Evolutionary conservation across 2,888 invertebrate species (phyloP).

Genomic region (Tipula helvola): DNA sequence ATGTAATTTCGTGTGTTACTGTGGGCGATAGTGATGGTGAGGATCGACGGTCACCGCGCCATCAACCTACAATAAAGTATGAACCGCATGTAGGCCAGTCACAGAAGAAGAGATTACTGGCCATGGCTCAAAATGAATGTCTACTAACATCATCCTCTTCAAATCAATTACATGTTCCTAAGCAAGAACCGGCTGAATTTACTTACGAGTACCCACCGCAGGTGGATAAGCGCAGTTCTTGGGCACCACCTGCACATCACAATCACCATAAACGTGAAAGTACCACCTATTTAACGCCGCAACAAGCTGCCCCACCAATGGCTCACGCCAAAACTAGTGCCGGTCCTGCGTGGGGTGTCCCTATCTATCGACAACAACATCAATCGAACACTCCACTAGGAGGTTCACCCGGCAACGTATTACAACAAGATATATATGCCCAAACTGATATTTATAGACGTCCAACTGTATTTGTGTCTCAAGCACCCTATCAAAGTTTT

Average conservation of each 20-base stretch:
- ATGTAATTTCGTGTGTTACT: slow-evolving; percentile 66
- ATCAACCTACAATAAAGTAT: slow-evolving; percentile 30
- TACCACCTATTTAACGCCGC: slow-evolving; percentile 23
- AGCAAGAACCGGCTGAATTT: slow-evolving; percentile 35
- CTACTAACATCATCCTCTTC: slow-evolving; percentile 41
- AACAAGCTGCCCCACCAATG: slow-evolving; percentile 30
- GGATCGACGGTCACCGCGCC: slow-evolving; percentile 39
- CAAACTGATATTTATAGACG: slow-evolving; percentile 49
- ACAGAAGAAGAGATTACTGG: slow-evolving; percentile 79
- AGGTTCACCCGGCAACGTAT: slow-evolving; percentile 33
- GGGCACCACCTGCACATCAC: slow-evolving; percentile 37
- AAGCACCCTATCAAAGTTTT: slow-evolving; percentile 33
- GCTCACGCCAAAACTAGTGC: slow-evolving; percentile 34
- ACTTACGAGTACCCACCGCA: slow-evolving; percentile 28
- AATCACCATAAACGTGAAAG: slow-evolving; percentile 34
- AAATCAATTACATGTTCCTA: slow-evolving; percentile 32
- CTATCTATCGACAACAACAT: slow-evolving; percentile 40
- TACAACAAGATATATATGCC: slow-evolving; percentile 33
- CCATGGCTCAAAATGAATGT: slow-evolving; percentile 72
- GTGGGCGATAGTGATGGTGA: slow-evolving; percentile 64
- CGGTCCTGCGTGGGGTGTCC: slow-evolving; percentile 32
- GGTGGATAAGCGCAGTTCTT: slow-evolving; percentile 33
- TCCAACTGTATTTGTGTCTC: slow-evolving; percentile 56
- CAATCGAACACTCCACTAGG: slow-evolving; percentile 38
- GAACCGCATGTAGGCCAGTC: slow-evolving; percentile 50